A percentile compares a stretch with the other conserved stretches of the same genome.
Evolutionary conservation across 2,888 invertebrate genomes (phyloP).

Genomic region (Pristionchus arcanus): DNA sequence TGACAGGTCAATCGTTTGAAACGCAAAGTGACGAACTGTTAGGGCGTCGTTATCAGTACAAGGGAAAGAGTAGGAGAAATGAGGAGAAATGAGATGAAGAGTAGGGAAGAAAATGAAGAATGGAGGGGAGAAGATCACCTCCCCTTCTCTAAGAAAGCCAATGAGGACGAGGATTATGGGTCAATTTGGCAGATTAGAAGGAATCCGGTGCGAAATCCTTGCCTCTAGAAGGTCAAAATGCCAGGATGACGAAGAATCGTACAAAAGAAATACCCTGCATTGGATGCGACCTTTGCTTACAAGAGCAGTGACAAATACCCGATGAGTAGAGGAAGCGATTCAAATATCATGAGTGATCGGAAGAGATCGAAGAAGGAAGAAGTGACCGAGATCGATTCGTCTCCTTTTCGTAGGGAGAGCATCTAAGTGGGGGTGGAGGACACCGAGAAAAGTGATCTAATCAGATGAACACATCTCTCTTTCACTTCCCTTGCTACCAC

Average conservation of each 20-base stretch:
- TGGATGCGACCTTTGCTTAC: background rate
- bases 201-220: background rate
- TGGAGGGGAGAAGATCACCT: background rate
- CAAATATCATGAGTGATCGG: background rate
- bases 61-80: background rate
- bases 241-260: background rate
- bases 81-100: slow-evolving; percentile 11
- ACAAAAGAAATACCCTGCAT: background rate
- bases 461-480: background rate
- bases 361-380: background rate
- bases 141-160: slow-evolving; percentile 12
- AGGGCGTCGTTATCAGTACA: slow-evolving; percentile 11
- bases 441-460: background rate
- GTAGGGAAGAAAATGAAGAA: background rate
- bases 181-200: slow-evolving; percentile 17
- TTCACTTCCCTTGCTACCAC: background rate
- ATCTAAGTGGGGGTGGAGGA: background rate
- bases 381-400: background rate
- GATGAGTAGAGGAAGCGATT: background rate
- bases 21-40: slow-evolving; percentile 9
- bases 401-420: background rate
- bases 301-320: background rate
- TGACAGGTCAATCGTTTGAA: slow-evolving; percentile 26
- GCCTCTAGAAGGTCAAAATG: background rate
- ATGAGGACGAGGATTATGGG: slow-evolving; percentile 23